A percentile compares a stretch with the other conserved stretches of the same genome.
These are phyloP conservation scores for Lutjanus argentimaculatus DNA, from an alignment of 2,797 vertebrate species.

Conservation along the genomic window DNA sequence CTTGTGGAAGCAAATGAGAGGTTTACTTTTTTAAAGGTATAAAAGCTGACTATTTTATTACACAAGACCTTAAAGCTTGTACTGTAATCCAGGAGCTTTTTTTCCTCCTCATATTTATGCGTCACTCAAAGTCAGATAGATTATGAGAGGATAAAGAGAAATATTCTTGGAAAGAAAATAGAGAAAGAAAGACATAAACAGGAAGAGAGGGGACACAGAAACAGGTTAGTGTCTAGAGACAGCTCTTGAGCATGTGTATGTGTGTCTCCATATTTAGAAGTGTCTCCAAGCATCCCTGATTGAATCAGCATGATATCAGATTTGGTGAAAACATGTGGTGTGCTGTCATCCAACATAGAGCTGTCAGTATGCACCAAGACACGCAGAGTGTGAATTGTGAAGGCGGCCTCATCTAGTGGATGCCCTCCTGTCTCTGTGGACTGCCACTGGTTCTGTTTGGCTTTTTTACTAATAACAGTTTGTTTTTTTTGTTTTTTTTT, in stretches of 20 bases:
- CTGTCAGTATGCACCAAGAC: conserved; percentile 63
- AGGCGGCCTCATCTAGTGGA: conserved; percentile 48
- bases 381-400: conserved; percentile 66
- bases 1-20: neutral
- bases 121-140: neutral
- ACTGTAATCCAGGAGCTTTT: neutral
- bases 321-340: conserved; percentile 73
- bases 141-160: neutral
- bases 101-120: neutral
- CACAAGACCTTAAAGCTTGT: neutral
- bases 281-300: conserved; percentile 73
- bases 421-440: conserved; percentile 48
- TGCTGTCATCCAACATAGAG: conserved; percentile 75
- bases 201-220: neutral
- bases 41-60: neutral
- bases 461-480: conserved; percentile 37
- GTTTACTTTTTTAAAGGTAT: neutral
- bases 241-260: conserved; percentile 9
- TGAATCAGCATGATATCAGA: conserved; percentile 76
- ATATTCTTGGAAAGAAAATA: neutral
- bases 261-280: conserved; percentile 64
- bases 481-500: neutral
- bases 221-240: conserved; percentile 20
- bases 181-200: neutral
- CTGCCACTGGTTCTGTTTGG: conserved; percentile 40